A percentile compares a stretch with the other conserved stretches of the same genome.
These are phyloP conservation scores for Pseudopipra pipra DNA, from an alignment of 2,113 vertebrate genomes.

Conservation along the genomic window DNA sequence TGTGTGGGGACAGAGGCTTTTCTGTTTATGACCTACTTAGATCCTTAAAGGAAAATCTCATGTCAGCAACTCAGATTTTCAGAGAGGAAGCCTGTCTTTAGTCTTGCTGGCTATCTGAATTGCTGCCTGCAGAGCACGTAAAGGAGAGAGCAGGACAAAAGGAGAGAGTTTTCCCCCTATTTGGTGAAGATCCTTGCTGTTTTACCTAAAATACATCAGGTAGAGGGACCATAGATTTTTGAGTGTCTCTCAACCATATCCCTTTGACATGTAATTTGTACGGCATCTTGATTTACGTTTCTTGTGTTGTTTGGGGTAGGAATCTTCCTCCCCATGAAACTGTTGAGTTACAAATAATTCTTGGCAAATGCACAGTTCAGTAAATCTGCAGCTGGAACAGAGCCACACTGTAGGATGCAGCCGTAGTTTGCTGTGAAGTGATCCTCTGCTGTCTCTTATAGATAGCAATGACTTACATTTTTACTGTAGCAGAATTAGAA, in stretches of 20 bases:
- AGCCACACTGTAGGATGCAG: not conserved
- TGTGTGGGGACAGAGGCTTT: accelerated
- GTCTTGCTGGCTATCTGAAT: not conserved
- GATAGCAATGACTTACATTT: not conserved
- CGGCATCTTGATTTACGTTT: not conserved
- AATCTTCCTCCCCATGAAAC: not conserved
- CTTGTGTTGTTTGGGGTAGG: not conserved
- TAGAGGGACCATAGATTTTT: not conserved
- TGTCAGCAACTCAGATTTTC: not conserved
- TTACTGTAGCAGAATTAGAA: not conserved
- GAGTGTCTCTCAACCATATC: not conserved
- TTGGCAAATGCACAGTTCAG: not conserved
- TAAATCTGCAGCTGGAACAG: not conserved
- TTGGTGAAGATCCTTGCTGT: not conserved
- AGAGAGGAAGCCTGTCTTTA: not conserved
- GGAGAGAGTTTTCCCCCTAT: not conserved
- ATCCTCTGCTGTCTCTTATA: not conserved
- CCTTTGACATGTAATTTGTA: not conserved
- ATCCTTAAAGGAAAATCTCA: not conserved
- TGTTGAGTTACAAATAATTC: not conserved
- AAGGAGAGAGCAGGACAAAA: not conserved
- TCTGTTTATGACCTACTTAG: not conserved
- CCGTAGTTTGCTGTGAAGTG: not conserved
- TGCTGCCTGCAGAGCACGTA: not conserved
- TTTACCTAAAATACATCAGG: not conserved